phyloP scores from a whole-genome alignment of 2,797 vertebrate species.

The Sebastes paucispinis region DNA sequence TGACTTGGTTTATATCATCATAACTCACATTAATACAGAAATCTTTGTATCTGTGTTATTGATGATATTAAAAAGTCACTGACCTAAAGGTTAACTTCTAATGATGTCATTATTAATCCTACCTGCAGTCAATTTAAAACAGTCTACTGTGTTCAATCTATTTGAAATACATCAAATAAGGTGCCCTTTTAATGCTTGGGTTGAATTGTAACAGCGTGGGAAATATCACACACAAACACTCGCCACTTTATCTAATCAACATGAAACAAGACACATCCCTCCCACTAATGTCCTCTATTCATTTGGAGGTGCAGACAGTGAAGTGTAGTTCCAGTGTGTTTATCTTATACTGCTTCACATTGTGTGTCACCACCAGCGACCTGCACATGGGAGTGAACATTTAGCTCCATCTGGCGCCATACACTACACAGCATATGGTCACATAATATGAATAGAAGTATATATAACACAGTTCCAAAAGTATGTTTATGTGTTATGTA shows the following conservation, averaged over 20 bases:
- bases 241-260: constrained; percentile 6
- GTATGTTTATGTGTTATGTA: not conserved
- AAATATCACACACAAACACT: constrained; percentile 15
- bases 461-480: not conserved
- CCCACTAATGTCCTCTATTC: not conserved
- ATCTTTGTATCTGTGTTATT: not conserved
- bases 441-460: not conserved
- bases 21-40: not conserved
- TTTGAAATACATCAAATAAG: constrained; percentile 14
- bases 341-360: not conserved
- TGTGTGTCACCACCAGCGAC: not conserved
- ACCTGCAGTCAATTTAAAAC: constrained; percentile 10
- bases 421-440: not conserved
- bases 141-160: not conserved
- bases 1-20: constrained; percentile 21
- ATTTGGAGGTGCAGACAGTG: not conserved
- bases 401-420: not conserved
- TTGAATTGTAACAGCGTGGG: not conserved
- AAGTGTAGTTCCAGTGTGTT: not conserved
- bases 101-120: not conserved
- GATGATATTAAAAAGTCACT: not conserved
- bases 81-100: constrained; percentile 4
- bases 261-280: not conserved
- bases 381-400: not conserved
- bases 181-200: not conserved